Evolutionary conservation across 2,888 invertebrate genomes (phyloP), one percentile per base, ranked within the genome.

Genomic region (Therioaphis trifolii): DNA sequence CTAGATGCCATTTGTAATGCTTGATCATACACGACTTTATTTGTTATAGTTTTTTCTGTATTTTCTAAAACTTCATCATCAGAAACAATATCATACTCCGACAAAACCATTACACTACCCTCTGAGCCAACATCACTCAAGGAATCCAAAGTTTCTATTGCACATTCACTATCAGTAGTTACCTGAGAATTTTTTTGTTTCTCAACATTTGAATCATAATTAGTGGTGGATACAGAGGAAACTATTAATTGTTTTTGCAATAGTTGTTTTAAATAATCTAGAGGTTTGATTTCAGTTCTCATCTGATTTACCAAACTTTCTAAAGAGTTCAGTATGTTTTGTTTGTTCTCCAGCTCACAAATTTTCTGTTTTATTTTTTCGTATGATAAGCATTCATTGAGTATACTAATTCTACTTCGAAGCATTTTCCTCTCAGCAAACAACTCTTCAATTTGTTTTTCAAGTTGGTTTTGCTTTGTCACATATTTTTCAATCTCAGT

Each of bases 231-330:
- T 27, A 40, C 18, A 27, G 49, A 49, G 1, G 61, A 72, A 35
- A 46, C 12, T 35, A 63, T 63, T 18, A 74, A 24, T 52, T 82
- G 35, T 4, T 27, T 61, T 11, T 74, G 35, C 4, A 82, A 74
- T 24, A 74, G 2, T 11, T 61, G 58, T 82, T 74, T 74, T 82
- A 82, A 82, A 82, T 82, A 74, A 2, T 82, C 72, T 24, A 82
- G 35, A 63, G 82, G 82, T 15, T 74, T 74, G 63, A 82, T 66
- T 2, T 82, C 82, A 74, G 21, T 35, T 72, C 40, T 74, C 40
- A 82, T 12, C 27, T 35, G 74, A 35, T 40, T 14, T 18, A 74
- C 40, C 52, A 72, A 40, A n/a, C 18, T 74, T 15, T 82, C 82
- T 52, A 74, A 74, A 1, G 46, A 40, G 1, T 14, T 40, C 24